Percentiles rank a stretch among this genome's conserved stretches.
phyloP scores from a whole-genome alignment of 2,113 vertebrate genomes.

The Ciconia stormi region DNA sequence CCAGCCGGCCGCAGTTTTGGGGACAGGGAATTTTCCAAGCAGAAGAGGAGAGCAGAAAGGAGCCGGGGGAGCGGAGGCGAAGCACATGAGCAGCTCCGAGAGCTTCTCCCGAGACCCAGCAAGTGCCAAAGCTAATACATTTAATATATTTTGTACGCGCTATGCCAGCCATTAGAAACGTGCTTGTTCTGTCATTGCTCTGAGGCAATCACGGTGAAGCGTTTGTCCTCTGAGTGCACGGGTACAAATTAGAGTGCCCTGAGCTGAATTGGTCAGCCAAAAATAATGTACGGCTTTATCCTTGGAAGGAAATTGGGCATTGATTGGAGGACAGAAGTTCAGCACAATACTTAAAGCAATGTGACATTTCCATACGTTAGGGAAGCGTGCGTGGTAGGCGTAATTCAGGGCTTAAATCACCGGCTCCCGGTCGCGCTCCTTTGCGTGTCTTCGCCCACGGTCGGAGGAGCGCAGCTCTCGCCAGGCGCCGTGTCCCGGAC shows the following conservation, averaged over 20 bases:
- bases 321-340: slow-evolving; percentile 63
- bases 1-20: background rate
- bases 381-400: background rate
- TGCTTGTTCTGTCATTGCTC: slow-evolving; percentile 67
- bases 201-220: slow-evolving; percentile 28
- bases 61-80: rapidly evolving
- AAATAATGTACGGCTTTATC: slow-evolving; percentile 41
- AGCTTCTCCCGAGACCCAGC: background rate
- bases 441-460: rapidly evolving
- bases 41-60: background rate
- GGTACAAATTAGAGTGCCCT: slow-evolving; percentile 46
- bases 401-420: background rate
- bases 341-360: background rate
- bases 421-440: rapidly evolving
- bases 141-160: slow-evolving; percentile 23
- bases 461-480: background rate
- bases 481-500: rapidly evolving
- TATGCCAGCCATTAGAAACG: slow-evolving; percentile 58
- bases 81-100: background rate
- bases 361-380: slow-evolving; percentile 54
- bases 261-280: slow-evolving; percentile 68
- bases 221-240: slow-evolving; percentile 47
- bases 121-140: slow-evolving; percentile 59
- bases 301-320: slow-evolving; percentile 70
- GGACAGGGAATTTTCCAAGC: background rate